These are phyloP conservation scores for Characodon lateralis DNA, from an alignment of 2,797 vertebrate genomes.

Conservation along the genomic window DNA sequence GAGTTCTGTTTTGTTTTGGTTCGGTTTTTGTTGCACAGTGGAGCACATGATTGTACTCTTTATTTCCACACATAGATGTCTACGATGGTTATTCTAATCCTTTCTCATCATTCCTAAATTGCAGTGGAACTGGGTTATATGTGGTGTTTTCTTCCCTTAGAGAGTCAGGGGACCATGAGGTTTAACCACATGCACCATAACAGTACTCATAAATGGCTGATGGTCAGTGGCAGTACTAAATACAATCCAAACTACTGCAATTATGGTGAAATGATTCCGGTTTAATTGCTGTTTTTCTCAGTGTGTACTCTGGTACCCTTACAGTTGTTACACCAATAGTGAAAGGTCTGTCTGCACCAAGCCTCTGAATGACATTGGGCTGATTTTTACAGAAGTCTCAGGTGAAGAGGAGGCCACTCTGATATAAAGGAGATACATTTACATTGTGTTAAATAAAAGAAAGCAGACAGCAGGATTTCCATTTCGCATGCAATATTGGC, in stretches of 20 bases:
- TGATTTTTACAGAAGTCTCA: constrained; percentile 1
- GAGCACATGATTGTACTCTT: too few species aligned
- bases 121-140: constrained; percentile 11
- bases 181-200: not conserved
- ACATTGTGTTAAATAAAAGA: constrained; percentile 50
- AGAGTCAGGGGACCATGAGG: constrained; percentile 7
- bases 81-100: too few species aligned
- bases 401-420: constrained; percentile 21
- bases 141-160: constrained; percentile 52
- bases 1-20: too few species aligned
- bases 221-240: constrained; percentile 16
- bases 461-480: constrained; percentile 52
- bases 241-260: not conserved
- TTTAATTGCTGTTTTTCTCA: not conserved
- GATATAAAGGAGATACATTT: constrained; percentile 38
- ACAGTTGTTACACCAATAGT: not conserved
- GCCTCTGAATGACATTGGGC: not conserved
- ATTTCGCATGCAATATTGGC: constrained; percentile 66
- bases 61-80: too few species aligned
- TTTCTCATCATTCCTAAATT: too few species aligned
- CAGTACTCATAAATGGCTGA: constrained; percentile 3
- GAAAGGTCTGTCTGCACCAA: not conserved
- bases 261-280: not conserved
- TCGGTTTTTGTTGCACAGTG: too few species aligned
- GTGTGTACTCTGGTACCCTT: not conserved